Conservation (phyloP, 2,797 vertebrate genomes). For the Hafferia zeledoni region DNA sequence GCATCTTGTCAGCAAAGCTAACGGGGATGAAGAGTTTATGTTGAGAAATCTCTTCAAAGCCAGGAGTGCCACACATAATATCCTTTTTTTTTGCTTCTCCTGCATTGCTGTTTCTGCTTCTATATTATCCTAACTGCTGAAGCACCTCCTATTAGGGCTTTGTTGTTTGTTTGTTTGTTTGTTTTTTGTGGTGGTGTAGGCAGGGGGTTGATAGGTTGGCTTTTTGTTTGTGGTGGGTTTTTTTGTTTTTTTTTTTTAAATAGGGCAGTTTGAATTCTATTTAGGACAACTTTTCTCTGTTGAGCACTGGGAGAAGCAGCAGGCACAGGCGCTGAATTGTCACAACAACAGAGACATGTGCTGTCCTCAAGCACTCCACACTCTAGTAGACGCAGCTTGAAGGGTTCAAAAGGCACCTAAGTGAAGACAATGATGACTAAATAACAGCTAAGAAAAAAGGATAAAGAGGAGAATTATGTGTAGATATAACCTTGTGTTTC, state of each 20-base stretch:
- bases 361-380: neutral
- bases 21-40: neutral
- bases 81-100: neutral
- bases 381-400: neutral
- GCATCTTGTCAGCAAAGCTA: neutral
- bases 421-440: neutral
- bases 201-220: fast-evolving
- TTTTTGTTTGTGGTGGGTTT: too few species aligned
- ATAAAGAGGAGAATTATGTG: neutral
- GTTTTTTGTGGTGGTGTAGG: neutral
- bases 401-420: neutral
- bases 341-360: neutral
- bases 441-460: neutral
- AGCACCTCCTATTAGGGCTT: neutral
- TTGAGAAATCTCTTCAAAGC: neutral
- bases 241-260: neutral
- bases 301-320: neutral
- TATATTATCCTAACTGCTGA: neutral
- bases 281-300: neutral
- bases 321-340: neutral
- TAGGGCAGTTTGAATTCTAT: neutral
- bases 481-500: neutral
- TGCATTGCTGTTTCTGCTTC: neutral
- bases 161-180: neutral
- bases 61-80: neutral